Percentiles rank a stretch among this genome's conserved stretches.
phyloP scores from a whole-genome alignment of 2,888 invertebrate species.

The Dexiosoma caninum region DNA sequence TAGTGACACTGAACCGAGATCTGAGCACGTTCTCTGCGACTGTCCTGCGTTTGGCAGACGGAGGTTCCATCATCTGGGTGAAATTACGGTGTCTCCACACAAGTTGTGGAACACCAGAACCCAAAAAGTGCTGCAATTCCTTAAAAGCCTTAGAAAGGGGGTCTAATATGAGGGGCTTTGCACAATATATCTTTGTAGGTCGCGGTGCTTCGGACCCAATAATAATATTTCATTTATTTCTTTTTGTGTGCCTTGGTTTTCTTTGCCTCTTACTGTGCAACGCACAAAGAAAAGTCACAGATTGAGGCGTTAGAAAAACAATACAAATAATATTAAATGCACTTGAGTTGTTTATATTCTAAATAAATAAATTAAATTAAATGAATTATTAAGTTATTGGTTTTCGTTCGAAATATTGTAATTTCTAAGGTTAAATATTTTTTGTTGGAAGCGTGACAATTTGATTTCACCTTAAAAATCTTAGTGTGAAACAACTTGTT shows the following conservation, averaged over 20 bases:
- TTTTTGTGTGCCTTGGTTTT: background rate
- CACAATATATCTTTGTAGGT: too few species aligned
- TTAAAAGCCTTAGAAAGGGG: too few species aligned
- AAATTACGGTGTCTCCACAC: too few species aligned
- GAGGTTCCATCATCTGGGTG: too few species aligned
- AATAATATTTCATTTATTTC: background rate
- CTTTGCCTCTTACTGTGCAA: background rate
- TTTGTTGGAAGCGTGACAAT: constrained; percentile 49
- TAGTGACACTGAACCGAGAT: too few species aligned
- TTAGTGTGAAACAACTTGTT: background rate
- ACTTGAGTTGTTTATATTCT: background rate
- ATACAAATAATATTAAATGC: background rate
- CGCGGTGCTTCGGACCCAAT: too few species aligned
- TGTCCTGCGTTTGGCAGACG: too few species aligned
- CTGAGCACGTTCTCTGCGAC: too few species aligned
- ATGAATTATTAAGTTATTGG: constrained; percentile 39
- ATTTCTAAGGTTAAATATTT: constrained; percentile 32
- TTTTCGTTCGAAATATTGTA: constrained; percentile 23
- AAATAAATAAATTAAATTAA: constrained; percentile 22
- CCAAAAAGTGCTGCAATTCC: too few species aligned
- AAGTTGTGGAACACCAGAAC: too few species aligned
- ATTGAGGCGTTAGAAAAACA: background rate
- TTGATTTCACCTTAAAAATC: constrained; percentile 28
- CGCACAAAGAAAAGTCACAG: background rate
- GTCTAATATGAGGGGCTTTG: too few species aligned